These are phyloP conservation scores for Synchiropus splendidus DNA, from an alignment of 2,113 vertebrate species.

Conservation along the genomic window DNA sequence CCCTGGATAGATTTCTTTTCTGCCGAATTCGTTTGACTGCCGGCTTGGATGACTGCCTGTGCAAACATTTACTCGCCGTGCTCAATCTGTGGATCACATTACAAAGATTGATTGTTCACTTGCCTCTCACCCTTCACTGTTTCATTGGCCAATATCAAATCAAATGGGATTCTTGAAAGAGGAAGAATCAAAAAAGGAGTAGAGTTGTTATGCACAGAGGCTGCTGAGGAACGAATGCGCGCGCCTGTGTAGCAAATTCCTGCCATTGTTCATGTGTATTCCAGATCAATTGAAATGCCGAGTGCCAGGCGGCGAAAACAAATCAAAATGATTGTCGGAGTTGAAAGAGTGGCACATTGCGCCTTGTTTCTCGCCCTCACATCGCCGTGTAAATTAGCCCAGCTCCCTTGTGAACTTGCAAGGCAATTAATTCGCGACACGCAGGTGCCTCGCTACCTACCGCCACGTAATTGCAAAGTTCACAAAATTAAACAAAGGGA, in stretches of 20 bases:
- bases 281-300: conserved; percentile 39
- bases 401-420: conserved; percentile 24
- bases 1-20: conserved; percentile 63
- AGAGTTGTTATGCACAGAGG: conserved; percentile 48
- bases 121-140: conserved; percentile 61
- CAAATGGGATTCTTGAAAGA: conserved; percentile 61
- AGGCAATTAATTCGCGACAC: conserved; percentile 41
- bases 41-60: conserved; percentile 62
- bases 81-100: conserved; percentile 65
- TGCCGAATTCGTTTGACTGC: conserved; percentile 62
- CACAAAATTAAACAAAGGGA: conserved; percentile 40
- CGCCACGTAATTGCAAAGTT: conserved; percentile 40
- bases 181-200: conserved; percentile 32
- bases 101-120: conserved; percentile 71
- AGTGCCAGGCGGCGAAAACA: conserved; percentile 37
- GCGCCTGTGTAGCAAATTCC: conserved; percentile 36
- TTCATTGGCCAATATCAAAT: conserved; percentile 64
- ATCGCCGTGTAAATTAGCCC: conserved; percentile 35
- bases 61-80: conserved; percentile 68
- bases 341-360: conserved; percentile 39
- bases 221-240: conserved; percentile 20
- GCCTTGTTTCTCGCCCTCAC: conserved; percentile 11
- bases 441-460: conserved; percentile 30
- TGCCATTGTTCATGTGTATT: conserved; percentile 40
- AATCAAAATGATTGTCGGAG: conserved; percentile 43